Conservation (phyloP, 2,797 vertebrate genomes). For the Manis crassicaudata region DNA sequence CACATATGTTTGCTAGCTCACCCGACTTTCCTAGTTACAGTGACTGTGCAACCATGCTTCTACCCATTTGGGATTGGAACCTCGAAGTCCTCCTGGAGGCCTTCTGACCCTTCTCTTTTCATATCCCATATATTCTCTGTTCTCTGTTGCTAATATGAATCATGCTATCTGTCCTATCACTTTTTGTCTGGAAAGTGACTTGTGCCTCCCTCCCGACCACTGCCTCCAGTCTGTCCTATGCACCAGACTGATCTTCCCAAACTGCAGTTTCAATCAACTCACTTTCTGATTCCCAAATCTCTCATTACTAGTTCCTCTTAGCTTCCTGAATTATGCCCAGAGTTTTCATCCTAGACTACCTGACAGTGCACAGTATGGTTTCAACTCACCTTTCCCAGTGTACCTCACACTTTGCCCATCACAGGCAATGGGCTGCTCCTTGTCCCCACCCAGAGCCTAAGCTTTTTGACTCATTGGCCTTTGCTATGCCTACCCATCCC, state of each 20-base stretch:
- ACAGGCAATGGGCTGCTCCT: neutral
- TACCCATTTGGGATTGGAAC: neutral
- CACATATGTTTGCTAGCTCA: neutral
- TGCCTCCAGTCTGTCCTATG: neutral
- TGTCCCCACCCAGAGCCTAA: neutral
- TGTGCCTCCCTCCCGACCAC: neutral
- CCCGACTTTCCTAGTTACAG: neutral
- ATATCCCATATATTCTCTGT: neutral
- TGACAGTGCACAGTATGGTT: neutral
- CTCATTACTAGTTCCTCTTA: neutral
- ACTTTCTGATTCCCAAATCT: neutral
- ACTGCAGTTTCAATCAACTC: neutral
- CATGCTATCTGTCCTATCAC: neutral
- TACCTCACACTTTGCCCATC: neutral
- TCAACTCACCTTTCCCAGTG: neutral
- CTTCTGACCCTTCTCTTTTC: neutral
- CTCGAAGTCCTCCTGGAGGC: neutral
- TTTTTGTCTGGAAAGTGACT: neutral
- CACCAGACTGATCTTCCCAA: neutral
- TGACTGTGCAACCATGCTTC: neutral
- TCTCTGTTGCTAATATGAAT: neutral
- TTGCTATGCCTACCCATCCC: neutral
- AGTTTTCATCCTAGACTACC: neutral
- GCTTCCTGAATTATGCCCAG: neutral
- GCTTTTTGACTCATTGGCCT: neutral